A percentile compares a stretch with the other conserved stretches of the same genome.
Conservation (phyloP, 2,797 vertebrate genomes). For the Sylvilagus floridanus region DNA sequence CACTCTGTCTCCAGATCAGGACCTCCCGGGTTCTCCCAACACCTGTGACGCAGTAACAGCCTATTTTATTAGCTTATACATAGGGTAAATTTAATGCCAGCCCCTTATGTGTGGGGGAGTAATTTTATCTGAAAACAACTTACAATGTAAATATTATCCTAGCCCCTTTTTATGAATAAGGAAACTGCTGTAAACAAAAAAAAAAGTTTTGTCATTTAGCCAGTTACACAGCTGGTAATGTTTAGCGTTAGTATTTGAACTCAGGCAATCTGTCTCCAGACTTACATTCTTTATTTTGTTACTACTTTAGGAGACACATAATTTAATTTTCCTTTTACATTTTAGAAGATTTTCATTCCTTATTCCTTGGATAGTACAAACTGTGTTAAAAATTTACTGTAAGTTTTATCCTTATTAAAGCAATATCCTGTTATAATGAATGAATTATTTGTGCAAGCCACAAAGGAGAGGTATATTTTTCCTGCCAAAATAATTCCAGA, state of each 20-base stretch:
- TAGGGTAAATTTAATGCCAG: not conserved
- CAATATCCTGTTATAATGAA: not conserved
- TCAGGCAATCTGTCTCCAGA: not conserved
- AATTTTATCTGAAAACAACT: not conserved
- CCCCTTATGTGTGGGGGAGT: rapidly evolving
- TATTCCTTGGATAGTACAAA: not conserved
- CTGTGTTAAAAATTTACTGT: not conserved
- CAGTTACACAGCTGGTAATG: not conserved
- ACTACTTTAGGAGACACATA: not conserved
- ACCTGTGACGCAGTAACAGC: not conserved
- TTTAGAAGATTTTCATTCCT: not conserved
- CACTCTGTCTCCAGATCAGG: not conserved
- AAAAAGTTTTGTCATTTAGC: not conserved
- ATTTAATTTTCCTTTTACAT: not conserved
- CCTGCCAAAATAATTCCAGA: not conserved
- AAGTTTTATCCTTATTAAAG: not conserved
- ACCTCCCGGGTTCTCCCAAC: not conserved
- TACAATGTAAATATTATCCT: not conserved
- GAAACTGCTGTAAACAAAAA: not conserved
- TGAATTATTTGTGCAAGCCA: not conserved
- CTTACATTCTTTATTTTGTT: not conserved
- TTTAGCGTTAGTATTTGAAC: not conserved
- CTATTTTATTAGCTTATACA: not conserved
- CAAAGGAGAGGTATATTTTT: not conserved
- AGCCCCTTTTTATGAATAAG: not conserved